phyloP scores from a whole-genome alignment of 2,888 invertebrate genomes.

The Papilio gigon region DNA sequence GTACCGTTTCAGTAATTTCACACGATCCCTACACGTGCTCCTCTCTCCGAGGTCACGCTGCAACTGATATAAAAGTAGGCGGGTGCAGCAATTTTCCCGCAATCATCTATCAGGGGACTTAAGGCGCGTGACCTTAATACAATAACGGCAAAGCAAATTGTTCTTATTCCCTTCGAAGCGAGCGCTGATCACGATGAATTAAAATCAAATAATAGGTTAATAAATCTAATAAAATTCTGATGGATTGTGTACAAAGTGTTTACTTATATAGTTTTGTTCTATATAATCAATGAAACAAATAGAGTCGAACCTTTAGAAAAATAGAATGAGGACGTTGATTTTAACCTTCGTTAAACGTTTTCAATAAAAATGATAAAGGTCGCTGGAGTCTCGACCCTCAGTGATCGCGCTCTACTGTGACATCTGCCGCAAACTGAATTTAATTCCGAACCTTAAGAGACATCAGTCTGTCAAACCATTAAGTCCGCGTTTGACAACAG shows the following conservation, averaged over 20 bases:
- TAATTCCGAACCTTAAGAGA: conserved; percentile 8
- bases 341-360: too few relatives aligned
- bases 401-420: neutral
- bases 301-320: too few relatives aligned
- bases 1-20: neutral
- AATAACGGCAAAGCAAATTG: conserved; percentile 13
- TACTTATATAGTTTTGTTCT: too few relatives aligned
- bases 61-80: conserved; percentile 34
- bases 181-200: neutral
- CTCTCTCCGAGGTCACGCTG: neutral
- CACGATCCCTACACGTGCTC: neutral
- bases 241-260: too few relatives aligned
- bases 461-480: conserved; percentile 5
- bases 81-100: conserved; percentile 34
- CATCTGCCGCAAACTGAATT: neutral
- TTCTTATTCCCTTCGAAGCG: conserved; percentile 7
- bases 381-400: neutral
- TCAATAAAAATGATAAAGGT: neutral
- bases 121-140: conserved; percentile 30
- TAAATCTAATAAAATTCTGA: too few relatives aligned
- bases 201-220: too few relatives aligned
- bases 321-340: too few relatives aligned
- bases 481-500: neutral
- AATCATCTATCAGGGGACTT: conserved; percentile 33
- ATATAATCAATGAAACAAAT: too few relatives aligned